These are phyloP conservation scores for rabbit (Oryctolagus cuniculus) DNA, from an alignment of 2,113 vertebrate species.

Conservation along the genomic window DNA sequence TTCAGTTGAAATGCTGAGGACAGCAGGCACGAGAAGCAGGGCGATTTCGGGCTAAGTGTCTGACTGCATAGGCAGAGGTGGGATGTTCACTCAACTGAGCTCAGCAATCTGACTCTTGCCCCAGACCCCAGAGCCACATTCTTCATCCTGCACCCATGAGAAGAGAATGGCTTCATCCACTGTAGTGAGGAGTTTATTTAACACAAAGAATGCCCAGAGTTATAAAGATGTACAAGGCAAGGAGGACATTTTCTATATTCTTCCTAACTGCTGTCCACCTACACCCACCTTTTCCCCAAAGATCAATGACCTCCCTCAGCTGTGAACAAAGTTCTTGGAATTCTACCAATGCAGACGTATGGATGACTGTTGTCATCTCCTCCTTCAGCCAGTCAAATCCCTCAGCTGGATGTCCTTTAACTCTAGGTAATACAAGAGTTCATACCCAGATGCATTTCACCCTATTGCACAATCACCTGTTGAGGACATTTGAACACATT, in stretches of 20 bases:
- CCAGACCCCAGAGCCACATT: not conserved
- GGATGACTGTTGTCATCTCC: not conserved
- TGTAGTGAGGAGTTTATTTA: not conserved
- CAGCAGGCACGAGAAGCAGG: not conserved
- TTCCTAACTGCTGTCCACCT: not conserved
- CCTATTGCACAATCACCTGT: conserved; percentile 32
- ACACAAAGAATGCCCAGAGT: not conserved
- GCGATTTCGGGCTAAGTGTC: not conserved
- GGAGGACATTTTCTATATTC: not conserved
- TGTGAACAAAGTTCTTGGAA: not conserved
- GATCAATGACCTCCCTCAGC: not conserved
- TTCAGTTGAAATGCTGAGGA: not conserved
- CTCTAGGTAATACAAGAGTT: not conserved
- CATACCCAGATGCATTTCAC: not conserved
- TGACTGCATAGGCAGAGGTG: not conserved
- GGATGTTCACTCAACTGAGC: not conserved
- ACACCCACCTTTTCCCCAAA: too few relatives aligned
- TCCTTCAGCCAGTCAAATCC: not conserved
- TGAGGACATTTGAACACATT: not conserved
- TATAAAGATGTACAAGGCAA: not conserved
- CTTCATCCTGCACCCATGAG: not conserved
- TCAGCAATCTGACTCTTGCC: not conserved
- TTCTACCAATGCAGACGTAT: not conserved
- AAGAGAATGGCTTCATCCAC: not conserved
- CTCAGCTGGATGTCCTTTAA: not conserved